phyloP scores from a whole-genome alignment of 2,888 invertebrate species.

The Microctonus brassicae region DNA sequence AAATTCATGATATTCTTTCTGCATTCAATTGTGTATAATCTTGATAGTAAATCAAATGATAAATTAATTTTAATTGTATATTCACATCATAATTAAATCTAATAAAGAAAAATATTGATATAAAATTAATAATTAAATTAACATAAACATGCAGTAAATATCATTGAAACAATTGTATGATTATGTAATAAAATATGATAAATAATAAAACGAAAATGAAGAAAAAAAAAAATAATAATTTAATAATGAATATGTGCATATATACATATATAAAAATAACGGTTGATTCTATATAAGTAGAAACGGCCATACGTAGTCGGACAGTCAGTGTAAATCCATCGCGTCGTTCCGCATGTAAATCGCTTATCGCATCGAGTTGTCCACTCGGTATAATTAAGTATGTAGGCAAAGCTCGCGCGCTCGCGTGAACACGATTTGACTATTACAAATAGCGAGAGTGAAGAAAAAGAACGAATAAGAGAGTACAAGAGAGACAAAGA shows the following conservation, averaged over 20 bases:
- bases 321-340: constrained; percentile 63
- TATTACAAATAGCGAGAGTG: constrained; percentile 4
- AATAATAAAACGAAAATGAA: not conserved
- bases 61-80: not conserved
- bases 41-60: too few species aligned
- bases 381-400: constrained; percentile 68
- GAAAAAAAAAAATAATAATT: constrained; percentile 19
- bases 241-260: too few species aligned
- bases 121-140: not conserved
- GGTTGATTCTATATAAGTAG: not conserved
- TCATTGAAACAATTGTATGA: too few species aligned
- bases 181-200: not conserved
- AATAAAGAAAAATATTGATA: not conserved
- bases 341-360: constrained; percentile 65
- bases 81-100: not conserved
- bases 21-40: not conserved
- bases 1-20: not conserved
- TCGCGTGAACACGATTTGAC: constrained; percentile 9
- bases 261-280: not conserved
- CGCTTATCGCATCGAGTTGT: constrained; percentile 67
- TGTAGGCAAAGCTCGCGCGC: constrained; percentile 50
- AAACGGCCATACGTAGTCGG: constrained; percentile 23
- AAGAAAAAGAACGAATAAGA: constrained; percentile 4
- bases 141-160: too few species aligned
- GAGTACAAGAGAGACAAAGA: not conserved